A percentile compares a stretch with the other conserved stretches of the same genome.
These are phyloP conservation scores for Choristoneura rosaceana DNA, from an alignment of 2,888 invertebrate genomes.

Conservation along the genomic window DNA sequence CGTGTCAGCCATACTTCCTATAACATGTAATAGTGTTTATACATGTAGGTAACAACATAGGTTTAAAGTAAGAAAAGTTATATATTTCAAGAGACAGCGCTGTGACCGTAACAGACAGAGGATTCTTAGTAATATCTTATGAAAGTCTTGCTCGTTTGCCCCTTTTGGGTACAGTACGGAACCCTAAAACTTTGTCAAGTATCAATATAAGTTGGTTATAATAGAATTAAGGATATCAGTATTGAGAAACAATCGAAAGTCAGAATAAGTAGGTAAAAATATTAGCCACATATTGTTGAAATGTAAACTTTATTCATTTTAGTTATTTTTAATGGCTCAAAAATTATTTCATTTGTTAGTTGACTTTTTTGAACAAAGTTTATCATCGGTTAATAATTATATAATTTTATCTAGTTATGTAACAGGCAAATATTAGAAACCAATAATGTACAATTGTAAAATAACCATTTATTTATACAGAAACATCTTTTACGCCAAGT, in stretches of 20 bases:
- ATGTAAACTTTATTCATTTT: slow-evolving; percentile 24
- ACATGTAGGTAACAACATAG: no score
- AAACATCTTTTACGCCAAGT: not conserved
- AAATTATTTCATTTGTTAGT: slow-evolving; percentile 2
- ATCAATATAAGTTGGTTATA: slow-evolving; percentile 9
- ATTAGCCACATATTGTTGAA: slow-evolving; percentile 15
- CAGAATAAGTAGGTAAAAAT: slow-evolving; percentile 32
- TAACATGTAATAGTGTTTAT: no score
- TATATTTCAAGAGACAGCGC: no score
- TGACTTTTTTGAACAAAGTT: not conserved
- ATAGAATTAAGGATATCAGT: slow-evolving; percentile 34
- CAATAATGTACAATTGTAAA: not conserved
- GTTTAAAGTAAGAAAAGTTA: no score
- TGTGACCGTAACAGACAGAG: no score
- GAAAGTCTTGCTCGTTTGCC: no score
- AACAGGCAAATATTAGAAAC: not conserved
- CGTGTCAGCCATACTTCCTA: no score
- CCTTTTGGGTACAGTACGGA: no score
- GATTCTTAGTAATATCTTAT: no score
- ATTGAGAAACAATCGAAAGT: slow-evolving; percentile 26
- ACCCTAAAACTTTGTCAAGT: not conserved
- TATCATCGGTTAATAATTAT: not conserved
- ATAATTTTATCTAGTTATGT: not conserved
- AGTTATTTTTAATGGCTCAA: slow-evolving; percentile 20
- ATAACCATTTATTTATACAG: no score